Base-by-base conservation (phyloP, 2,888 invertebrate species). In the Torymus aiolomorphi region DNA sequence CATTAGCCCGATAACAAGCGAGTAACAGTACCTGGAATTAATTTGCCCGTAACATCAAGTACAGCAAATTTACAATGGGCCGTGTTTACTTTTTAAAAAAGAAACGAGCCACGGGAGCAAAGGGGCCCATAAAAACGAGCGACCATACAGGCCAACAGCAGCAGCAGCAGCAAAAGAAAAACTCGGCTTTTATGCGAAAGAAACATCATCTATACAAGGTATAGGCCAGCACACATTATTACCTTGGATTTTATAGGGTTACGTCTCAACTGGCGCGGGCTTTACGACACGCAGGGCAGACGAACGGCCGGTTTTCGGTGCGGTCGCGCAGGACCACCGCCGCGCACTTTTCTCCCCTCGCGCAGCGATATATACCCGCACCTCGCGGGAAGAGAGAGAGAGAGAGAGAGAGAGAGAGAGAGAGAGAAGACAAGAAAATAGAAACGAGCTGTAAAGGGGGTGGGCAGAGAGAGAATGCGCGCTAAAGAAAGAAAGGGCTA, bases 291-390 rank as follows among this genome's bases (percentile, higher is more conserved):
- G 31, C 16, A 8, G 42, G 8, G 8, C 61, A 63, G 66, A 78
- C 13, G 31, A 75, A 73, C 20, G 51, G 61, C 57, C 24, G 74
- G 52, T 67, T 78, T 73, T 75, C 63, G 54, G 66, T n/a, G 49
- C 77, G 70, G 42, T 42, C 42, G 81, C 78, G 80, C 11, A 42
- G 54, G 70, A 73, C 79, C 70, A 75, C 70, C 81, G 56, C 77
- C 80, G 83, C 42, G 42, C 8, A 82, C 81, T 83, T 78, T 74
- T 66, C 80, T 83, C 69, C 56, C 59, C 18, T 42, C 1, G 42
- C 42, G 42, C 42, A 8, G 1, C 42, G 42, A 42, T 42, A 20
- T 2, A 42, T 42, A 8, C 5, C 42, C 42, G 42, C 42, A 42
- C 42, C 42, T 42, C 5, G 42, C 42, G 42, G 8, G 10, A 49